These are phyloP conservation scores for Caenorhabditis angaria DNA, from an alignment of 2,888 invertebrate species.

Conservation along the genomic window DNA sequence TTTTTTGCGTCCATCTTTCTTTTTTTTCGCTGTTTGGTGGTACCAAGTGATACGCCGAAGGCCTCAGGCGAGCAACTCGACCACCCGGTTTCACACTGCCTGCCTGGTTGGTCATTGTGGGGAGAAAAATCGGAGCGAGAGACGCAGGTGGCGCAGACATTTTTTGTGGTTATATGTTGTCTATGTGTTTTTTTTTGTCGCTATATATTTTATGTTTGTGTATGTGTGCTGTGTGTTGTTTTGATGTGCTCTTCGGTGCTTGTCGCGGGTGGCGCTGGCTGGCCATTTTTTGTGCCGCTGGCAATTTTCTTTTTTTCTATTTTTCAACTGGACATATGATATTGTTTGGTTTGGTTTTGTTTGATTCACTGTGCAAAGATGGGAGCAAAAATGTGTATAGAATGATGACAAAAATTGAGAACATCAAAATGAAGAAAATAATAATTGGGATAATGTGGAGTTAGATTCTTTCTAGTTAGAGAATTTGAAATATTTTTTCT, in stretches of 20 bases:
- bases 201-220: too few species aligned
- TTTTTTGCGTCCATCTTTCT: not conserved
- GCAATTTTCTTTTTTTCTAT: not conserved
- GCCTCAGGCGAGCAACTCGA: constrained; percentile 9
- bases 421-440: too few species aligned
- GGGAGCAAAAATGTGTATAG: not conserved
- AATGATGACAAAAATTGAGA: too few species aligned
- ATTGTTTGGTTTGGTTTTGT: not conserved
- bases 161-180: not conserved
- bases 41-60: constrained; percentile 2
- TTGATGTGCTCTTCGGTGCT: constrained; percentile 4
- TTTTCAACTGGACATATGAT: not conserved
- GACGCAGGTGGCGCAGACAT: not conserved
- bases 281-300: not conserved
- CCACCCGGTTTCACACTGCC: constrained; percentile 9
- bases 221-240: not conserved
- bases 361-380: not conserved
- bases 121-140: too few species aligned
- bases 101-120: constrained; percentile 1
- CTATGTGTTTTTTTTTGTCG: not conserved
- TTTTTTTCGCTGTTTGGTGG: not conserved
- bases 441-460: too few species aligned
- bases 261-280: not conserved
- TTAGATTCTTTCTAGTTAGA: too few species aligned
- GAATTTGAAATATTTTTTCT: too few species aligned